Evolutionary conservation across 23 tunicate species (phyloP), one percentile per base, ranked within the genome.

Genomic region (Corella eumyota): DNA sequence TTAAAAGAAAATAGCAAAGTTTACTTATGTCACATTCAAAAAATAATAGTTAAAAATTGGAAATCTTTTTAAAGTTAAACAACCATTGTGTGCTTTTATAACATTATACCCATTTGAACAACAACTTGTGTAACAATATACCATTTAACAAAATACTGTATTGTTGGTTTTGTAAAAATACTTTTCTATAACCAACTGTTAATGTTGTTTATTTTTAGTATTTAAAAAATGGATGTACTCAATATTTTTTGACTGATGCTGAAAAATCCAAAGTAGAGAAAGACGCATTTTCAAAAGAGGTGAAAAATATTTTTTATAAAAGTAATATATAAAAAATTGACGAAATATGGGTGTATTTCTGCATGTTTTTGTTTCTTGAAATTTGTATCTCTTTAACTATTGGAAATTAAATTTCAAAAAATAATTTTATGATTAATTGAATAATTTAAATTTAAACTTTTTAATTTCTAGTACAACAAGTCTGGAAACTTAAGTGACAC

Each of bases 401-500:
- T n/a, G n/a, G n/a, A n/a, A n/a, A n/a, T n/a, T n/a, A n/a, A n/a
- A n/a, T n/a, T n/a, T n/a, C n/a, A n/a, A n/a, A n/a, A n/a, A n/a
- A n/a, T n/a, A n/a, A n/a, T n/a, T n/a, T n/a, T n/a, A n/a, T n/a
- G n/a, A n/a, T n/a, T n/a, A n/a, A n/a, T n/a, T 9, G 48, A 40
- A 11, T 40, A 40, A 11, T 40, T 40, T 15, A 40, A 9, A 9
- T 40, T 9, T 40, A 40, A 11, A 40, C 15, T 40, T 40, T 40
- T 15, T 40, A 40, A 40, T 45, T 52, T 82, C 20, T 71, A 86
- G 95, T 86, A 86, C 58, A 59, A 77, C 25, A 71, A 71, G 30
- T 71, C 77, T 40, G 95, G 95, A 19, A 5, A 36, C 6, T 53
- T 90, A 23, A 57, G 50, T 32, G 97, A 90, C 34, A 93, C 81